phyloP scores from a whole-genome alignment of 2,888 invertebrate genomes.

The Anodontia alba region DNA sequence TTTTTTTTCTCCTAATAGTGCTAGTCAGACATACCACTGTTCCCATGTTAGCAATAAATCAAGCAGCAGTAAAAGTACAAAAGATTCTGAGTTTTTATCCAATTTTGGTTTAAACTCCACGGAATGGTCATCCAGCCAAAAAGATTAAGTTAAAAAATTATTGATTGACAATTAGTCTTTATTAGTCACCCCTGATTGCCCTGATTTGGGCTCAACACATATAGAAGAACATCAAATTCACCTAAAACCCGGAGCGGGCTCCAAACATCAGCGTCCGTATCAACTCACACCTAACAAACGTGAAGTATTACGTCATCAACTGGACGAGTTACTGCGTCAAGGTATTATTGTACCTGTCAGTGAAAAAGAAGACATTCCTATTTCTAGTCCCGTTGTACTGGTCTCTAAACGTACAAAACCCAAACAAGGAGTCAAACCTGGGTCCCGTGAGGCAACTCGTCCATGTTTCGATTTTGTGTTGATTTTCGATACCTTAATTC shows the following conservation, averaged over 20 bases:
- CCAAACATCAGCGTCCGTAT: conserved; percentile 39
- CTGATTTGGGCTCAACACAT: conserved; percentile 2
- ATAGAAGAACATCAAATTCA: conserved; percentile 10
- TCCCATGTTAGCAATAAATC: not conserved
- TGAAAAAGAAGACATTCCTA: conserved; percentile 14
- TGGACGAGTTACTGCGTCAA: not conserved
- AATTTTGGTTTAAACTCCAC: not conserved
- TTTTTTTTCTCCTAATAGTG: not conserved
- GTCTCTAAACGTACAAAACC: conserved; percentile 19
- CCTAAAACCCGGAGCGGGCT: conserved; percentile 10
- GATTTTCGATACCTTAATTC: conserved; percentile 41
- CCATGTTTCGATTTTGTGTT: conserved; percentile 28
- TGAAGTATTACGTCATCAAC: not conserved
- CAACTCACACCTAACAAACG: not conserved
- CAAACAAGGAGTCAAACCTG: not conserved
- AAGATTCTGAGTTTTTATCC: not conserved
- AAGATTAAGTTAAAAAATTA: not conserved
- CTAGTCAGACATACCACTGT: not conserved
- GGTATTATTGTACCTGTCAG: conserved; percentile 10
- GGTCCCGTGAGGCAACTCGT: conserved; percentile 19
- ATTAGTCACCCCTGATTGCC: conserved; percentile 14
- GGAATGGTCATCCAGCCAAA: not conserved
- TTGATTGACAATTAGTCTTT: not conserved
- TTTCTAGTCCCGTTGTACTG: conserved; percentile 29
- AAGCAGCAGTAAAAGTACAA: not conserved